Evolutionary conservation across 2,113 vertebrate genomes (phyloP).

Genomic region (Engraulis encrasicolus): DNA sequence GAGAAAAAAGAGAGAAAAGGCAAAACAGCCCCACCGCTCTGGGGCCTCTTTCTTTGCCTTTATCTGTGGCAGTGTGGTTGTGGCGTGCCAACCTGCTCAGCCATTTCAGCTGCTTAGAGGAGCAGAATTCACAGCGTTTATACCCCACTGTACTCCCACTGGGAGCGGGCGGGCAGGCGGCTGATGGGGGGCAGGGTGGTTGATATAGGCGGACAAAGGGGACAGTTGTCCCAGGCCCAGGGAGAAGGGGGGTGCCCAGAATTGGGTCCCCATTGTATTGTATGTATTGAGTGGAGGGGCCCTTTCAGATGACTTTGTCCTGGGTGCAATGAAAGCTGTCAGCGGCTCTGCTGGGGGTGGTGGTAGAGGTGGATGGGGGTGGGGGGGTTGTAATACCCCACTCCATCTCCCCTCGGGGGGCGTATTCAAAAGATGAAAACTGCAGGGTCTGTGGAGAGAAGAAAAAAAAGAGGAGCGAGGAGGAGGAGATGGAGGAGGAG

Average conservation of each 20-base stretch:
- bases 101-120: neutral
- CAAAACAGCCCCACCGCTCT: neutral
- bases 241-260: too few relatives aligned
- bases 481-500: neutral
- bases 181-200: too few relatives aligned
- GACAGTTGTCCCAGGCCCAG: too few relatives aligned
- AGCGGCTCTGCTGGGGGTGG: too few relatives aligned
- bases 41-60: constrained; percentile 13
- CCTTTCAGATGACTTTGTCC: too few relatives aligned
- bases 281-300: too few relatives aligned
- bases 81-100: constrained; percentile 20
- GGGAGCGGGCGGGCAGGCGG: too few relatives aligned
- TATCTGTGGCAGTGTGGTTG: too few relatives aligned
- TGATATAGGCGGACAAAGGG: too few relatives aligned
- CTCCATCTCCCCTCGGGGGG: constrained; percentile 40
- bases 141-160: constrained; percentile 38
- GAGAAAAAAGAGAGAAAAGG: neutral
- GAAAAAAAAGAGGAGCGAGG: neutral
- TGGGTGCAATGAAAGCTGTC: too few relatives aligned
- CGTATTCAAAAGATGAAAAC: constrained; percentile 58
- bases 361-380: constrained; percentile 34
- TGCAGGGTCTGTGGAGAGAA: constrained; percentile 37
- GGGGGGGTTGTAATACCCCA: constrained; percentile 53
- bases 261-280: too few relatives aligned
- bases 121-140: constrained; percentile 23